A percentile compares a stretch with the other conserved stretches of the same genome.
These are phyloP conservation scores for Leptinotarsa lineolata DNA, from an alignment of 1,140 invertebrate genomes.

Conservation along the genomic window DNA sequence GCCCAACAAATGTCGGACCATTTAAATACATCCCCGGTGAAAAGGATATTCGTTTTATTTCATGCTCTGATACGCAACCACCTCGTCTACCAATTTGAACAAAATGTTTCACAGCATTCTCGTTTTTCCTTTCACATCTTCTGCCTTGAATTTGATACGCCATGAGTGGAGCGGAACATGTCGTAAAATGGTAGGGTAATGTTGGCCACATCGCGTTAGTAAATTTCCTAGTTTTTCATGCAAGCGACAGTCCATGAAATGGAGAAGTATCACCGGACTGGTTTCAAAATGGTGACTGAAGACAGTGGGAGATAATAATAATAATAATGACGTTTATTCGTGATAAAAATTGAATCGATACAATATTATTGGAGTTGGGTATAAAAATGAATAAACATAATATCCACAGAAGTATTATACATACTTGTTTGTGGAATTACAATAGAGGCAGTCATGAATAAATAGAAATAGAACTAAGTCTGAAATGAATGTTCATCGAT, in stretches of 20 bases:
- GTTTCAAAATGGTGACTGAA: not conserved
- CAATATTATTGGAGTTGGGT: too few species aligned
- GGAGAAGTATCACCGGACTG: not conserved
- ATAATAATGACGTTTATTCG: too few species aligned
- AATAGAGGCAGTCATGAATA: too few species aligned
- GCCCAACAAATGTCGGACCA: not conserved
- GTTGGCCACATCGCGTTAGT: not conserved
- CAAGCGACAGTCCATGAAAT: conserved; percentile 13
- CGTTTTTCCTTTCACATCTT: not conserved
- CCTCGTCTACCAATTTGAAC: not conserved
- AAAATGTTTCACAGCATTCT: not conserved
- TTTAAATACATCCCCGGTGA: not conserved
- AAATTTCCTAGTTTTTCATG: conserved; percentile 9
- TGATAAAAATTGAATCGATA: too few species aligned
- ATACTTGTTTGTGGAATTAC: too few species aligned
- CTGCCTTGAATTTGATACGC: not conserved
- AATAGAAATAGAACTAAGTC: too few species aligned
- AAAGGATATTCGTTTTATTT: conserved; percentile 2
- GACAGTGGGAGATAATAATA: not conserved
- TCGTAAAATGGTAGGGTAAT: not conserved
- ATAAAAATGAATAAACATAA: too few species aligned
- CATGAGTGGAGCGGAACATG: not conserved
- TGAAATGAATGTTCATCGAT: too few species aligned
- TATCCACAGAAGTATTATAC: too few species aligned
- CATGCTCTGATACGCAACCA: not conserved